Evolutionary conservation across 1,140 invertebrate species (phyloP), one percentile per base, ranked within the genome.

Genomic region (Drosophila subobscura): DNA sequence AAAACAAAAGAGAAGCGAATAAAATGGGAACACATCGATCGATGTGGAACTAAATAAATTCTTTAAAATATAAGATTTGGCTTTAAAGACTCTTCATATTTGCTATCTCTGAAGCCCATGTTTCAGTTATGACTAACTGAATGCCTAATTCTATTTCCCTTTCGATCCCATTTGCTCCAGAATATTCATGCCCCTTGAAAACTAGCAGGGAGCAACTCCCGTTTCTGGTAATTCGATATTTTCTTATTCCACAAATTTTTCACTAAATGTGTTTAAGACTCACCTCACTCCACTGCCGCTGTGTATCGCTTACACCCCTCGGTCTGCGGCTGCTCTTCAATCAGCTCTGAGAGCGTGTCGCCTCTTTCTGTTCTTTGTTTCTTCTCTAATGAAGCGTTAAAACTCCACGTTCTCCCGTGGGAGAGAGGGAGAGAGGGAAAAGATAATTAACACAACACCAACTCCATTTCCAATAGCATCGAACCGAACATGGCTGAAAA

Each of bases 391-490:
- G 81, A 85, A 85, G 81, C 81, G 77, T 86, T 54, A 75, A 86
- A 85, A 81, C 58, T 81, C 56, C 58, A 20, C 61, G 73, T 66
- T 70, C 73, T 37, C 10, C 12, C 3, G 33, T 37, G 33, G 10
- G 10, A 12, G 33, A 37, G 33, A 37, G 33, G 4, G 10, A 37
- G 57, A 45, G 33, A 37, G 33, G 4, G 10, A 37, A 54, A 45
- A 65, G 64, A 88, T 86, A 86, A 86, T 86, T 86, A 86, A 86
- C 81, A 77, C 83, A 88, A 86, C 73, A 81, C 70, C 57, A 40
- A 66, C 80, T 77, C 46, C 49, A 55, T 70, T 41, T 58, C 50
- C 70, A 54, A 27, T 29, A 33, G 27, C 44, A 45, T 4, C 16
- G 41, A 57, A 46, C 6, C 8, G 45, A 58, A 46, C 14, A 23